Conservation (phyloP, 2,888 invertebrate species). For the Cetonia aurata region DNA sequence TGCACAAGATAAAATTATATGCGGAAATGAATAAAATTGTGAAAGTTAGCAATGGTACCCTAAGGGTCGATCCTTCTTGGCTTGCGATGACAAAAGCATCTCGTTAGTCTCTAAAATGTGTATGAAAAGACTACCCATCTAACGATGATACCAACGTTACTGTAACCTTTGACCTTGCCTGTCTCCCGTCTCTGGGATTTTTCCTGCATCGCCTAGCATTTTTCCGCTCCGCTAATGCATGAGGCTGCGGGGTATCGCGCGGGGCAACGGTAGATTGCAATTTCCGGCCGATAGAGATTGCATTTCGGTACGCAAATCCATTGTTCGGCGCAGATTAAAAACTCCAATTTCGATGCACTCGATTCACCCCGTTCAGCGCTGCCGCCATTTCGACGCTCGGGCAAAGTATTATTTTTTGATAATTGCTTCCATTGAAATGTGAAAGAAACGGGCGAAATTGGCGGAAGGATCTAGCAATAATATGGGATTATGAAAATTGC, state of each 20-base stretch:
- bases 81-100: too few species aligned
- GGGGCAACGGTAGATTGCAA: constrained; percentile 51
- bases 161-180: too few species aligned
- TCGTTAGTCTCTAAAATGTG: too few species aligned
- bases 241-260: constrained; percentile 45
- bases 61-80: too few species aligned
- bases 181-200: too few species aligned
- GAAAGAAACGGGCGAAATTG: constrained; percentile 10
- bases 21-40: too few species aligned
- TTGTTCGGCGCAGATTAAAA: constrained; percentile 46
- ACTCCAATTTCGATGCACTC: constrained; percentile 43
- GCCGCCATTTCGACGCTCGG: background rate
- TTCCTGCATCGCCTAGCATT: background rate
- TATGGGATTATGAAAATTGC: background rate
- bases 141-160: too few species aligned
- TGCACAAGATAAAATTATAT: too few species aligned
- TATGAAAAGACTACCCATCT: too few species aligned
- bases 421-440: constrained; percentile 35
- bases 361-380: constrained; percentile 39
- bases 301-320: constrained; percentile 46
- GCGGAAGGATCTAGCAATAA: background rate
- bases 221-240: background rate
- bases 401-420: constrained; percentile 32
- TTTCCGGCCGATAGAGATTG: constrained; percentile 51
- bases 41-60: too few species aligned